Percentiles rank a stretch among this genome's conserved stretches.
These are phyloP conservation scores for Tympanuchus pallidicinctus DNA, from an alignment of 2,113 vertebrate species.

Conservation along the genomic window DNA sequence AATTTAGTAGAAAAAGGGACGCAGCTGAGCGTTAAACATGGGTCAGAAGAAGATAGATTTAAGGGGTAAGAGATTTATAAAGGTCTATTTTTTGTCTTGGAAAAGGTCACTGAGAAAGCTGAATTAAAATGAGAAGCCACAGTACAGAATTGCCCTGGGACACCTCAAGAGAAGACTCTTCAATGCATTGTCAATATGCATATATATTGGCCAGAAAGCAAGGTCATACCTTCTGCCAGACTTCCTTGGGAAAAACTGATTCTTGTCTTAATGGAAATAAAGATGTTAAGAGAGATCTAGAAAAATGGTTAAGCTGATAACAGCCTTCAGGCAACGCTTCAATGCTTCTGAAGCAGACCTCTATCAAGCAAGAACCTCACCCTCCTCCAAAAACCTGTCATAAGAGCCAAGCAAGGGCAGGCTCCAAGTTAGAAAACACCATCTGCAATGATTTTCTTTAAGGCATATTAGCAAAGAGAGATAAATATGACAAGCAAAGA, in stretches of 20 bases:
- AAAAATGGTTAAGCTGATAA: neutral
- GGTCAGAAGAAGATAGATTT: constrained; percentile 50
- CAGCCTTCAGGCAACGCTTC: neutral
- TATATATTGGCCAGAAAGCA: neutral
- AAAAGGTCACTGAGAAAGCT: constrained; percentile 42
- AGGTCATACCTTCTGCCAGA: neutral
- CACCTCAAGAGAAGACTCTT: neutral
- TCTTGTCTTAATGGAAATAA: neutral
- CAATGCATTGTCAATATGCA: neutral
- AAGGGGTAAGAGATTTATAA: constrained; percentile 3
- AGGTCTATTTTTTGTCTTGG: constrained; percentile 56
- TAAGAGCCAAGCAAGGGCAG: neutral
- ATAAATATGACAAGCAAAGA: neutral
- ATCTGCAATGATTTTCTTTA: neutral
- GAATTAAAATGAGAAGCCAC: constrained; percentile 19
- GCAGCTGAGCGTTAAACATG: constrained; percentile 41
- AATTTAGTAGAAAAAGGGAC: constrained; percentile 45
- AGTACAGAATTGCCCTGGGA: neutral
- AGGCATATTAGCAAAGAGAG: neutral
- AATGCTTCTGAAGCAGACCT: fast-evolving
- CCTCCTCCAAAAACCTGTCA: neutral
- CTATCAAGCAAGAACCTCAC: neutral
- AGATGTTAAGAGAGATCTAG: neutral
- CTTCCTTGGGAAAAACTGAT: neutral
- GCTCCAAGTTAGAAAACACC: neutral